phyloP scores from a whole-genome alignment of 92 coral and sea anemone genomes.

The Zoanthus sansibaricus region DNA sequence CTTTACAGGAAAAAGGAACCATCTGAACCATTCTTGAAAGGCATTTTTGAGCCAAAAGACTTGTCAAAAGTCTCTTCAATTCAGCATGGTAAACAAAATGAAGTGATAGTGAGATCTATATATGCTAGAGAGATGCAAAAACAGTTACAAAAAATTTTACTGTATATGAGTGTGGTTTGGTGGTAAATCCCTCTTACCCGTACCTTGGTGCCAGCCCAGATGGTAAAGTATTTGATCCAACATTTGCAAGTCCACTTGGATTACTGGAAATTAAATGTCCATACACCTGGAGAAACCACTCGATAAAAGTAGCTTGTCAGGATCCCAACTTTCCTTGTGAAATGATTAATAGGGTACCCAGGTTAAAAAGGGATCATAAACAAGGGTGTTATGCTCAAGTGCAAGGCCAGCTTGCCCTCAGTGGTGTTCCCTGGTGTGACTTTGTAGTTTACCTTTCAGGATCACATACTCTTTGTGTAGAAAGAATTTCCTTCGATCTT shows the following conservation, averaged over 20 bases:
- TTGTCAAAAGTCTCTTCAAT: slow-evolving; percentile 63
- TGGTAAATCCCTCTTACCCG: slow-evolving; percentile 70
- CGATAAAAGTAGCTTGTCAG: slow-evolving; percentile 62
- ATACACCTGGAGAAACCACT: slow-evolving; percentile 54
- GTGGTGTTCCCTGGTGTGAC: slow-evolving; percentile 70
- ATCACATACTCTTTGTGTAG: neutral
- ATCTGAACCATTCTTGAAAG: slow-evolving; percentile 52
- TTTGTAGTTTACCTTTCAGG: slow-evolving; percentile 27
- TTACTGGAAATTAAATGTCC: slow-evolving; percentile 57
- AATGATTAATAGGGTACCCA: slow-evolving; percentile 60
- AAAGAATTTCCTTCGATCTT: neutral
- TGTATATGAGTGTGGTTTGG: slow-evolving; percentile 69
- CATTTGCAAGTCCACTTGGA: slow-evolving; percentile 59
- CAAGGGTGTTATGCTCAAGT: slow-evolving; percentile 69
- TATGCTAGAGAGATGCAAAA: no score
- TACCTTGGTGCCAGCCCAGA: slow-evolving; percentile 75
- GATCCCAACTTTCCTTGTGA: slow-evolving; percentile 57
- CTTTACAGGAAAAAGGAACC: slow-evolving; percentile 51
- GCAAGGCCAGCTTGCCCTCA: slow-evolving; percentile 73
- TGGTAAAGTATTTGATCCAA: slow-evolving; percentile 80
- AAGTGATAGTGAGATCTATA: slow-evolving; percentile 50
- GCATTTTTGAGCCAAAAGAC: slow-evolving; percentile 37
- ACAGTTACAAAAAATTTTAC: slow-evolving; percentile 59
- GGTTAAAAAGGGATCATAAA: slow-evolving; percentile 50
- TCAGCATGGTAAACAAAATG: slow-evolving; percentile 71